These are phyloP conservation scores for Chrysodeixis includens DNA, from an alignment of 2,888 invertebrate genomes.

Conservation along the genomic window DNA sequence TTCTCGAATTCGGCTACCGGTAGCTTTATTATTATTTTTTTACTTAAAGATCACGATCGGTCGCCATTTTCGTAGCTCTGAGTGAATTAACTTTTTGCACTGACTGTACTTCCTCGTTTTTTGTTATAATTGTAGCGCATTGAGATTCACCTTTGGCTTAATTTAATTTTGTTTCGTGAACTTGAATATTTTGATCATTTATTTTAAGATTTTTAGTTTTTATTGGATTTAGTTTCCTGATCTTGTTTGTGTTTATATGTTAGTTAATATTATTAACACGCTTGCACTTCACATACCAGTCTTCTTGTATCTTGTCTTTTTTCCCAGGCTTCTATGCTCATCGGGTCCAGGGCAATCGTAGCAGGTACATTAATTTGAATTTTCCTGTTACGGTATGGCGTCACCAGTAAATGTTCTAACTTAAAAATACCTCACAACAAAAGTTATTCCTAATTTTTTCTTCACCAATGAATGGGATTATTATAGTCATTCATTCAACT, in stretches of 20 bases:
- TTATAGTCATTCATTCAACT: no score
- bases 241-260: background rate
- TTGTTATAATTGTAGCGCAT: conserved; percentile 45
- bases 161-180: conserved; percentile 33
- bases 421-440: no score
- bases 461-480: no score
- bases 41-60: conserved; percentile 47
- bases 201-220: background rate
- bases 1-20: conserved; percentile 72
- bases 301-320: no score
- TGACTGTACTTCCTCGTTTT: conserved; percentile 59
- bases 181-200: conserved; percentile 4
- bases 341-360: no score
- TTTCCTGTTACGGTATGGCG: no score
- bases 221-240: background rate
- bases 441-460: no score
- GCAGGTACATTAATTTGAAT: no score
- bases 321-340: no score
- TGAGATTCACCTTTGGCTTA: conserved; percentile 36
- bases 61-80: conserved; percentile 55
- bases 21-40: conserved; percentile 58
- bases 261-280: no score
- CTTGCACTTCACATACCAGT: no score
- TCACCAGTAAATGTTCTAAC: no score
- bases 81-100: conserved; percentile 61